These are phyloP conservation scores for Galago senegalensis DNA, from an alignment of 2,797 vertebrate species.

Conservation along the genomic window DNA sequence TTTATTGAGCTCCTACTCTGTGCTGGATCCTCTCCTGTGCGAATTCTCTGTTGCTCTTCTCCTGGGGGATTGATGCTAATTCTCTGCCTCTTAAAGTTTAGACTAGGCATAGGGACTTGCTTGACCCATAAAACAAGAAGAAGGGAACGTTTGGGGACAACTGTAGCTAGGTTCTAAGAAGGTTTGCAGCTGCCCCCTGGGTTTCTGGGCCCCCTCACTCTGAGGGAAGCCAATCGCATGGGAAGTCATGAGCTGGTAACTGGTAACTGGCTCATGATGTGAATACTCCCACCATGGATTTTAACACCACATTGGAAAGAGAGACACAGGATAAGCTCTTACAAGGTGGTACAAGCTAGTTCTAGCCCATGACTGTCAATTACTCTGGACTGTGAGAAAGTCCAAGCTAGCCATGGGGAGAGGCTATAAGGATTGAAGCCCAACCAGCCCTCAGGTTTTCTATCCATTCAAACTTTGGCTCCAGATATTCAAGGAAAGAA, in stretches of 20 bases:
- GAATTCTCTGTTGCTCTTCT: not conserved
- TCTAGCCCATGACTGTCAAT: not conserved
- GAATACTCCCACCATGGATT: not conserved
- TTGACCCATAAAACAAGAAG: constrained; percentile 1
- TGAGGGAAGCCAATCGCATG: not conserved
- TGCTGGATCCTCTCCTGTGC: not conserved
- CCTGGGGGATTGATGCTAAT: not conserved
- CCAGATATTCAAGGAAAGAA: not conserved
- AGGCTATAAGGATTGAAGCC: not conserved
- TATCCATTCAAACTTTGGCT: not conserved
- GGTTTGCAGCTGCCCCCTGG: not conserved
- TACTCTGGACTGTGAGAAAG: not conserved
- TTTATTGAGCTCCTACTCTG: not conserved
- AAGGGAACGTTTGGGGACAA: not conserved
- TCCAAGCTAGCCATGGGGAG: not conserved
- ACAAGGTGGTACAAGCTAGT: not conserved
- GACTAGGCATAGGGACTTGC: not conserved
- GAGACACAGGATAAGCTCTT: not conserved
- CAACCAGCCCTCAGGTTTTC: not conserved
- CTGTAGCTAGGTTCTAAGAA: not conserved
- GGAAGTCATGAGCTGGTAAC: not conserved
- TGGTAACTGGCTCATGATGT: not conserved
- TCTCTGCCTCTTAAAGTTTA: not conserved
- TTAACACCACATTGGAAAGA: not conserved
- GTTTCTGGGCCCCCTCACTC: not conserved